These are phyloP conservation scores for Sebastes minor DNA, from an alignment of 2,797 vertebrate genomes.

Conservation along the genomic window DNA sequence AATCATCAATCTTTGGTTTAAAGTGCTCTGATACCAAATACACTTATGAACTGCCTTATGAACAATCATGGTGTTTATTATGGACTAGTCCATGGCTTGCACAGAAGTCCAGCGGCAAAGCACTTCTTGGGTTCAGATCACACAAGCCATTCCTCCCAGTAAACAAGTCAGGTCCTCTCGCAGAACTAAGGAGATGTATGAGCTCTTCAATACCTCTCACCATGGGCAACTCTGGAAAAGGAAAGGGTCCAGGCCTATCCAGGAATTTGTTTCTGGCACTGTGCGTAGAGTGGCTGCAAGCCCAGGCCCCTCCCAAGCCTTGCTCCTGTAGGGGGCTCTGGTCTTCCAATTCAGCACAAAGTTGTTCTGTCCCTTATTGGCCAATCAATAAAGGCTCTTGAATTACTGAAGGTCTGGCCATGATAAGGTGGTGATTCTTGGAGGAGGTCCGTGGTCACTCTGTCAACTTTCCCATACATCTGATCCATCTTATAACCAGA, in stretches of 20 bases:
- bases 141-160: too few relatives aligned
- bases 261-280: too few relatives aligned
- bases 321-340: not conserved
- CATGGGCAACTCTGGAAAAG: too few relatives aligned
- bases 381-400: not conserved
- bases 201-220: too few relatives aligned
- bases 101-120: not conserved
- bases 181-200: too few relatives aligned
- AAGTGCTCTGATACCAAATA: too few relatives aligned
- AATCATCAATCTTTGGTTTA: not conserved
- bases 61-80: too few relatives aligned
- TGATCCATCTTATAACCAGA: not conserved
- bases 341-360: fast-evolving
- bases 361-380: not conserved
- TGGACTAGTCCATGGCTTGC: too few relatives aligned
- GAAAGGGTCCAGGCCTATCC: too few relatives aligned
- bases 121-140: not conserved
- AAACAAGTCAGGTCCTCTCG: too few relatives aligned
- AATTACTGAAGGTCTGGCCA: not conserved
- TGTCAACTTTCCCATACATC: not conserved
- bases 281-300: not conserved
- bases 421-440: not conserved
- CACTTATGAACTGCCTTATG: too few relatives aligned
- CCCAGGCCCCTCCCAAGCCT: not conserved
- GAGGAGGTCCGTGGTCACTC: not conserved